A percentile compares a stretch with the other conserved stretches of the same genome.
Conservation (phyloP, 1,140 invertebrate species). For the Idris sp. region DNA sequence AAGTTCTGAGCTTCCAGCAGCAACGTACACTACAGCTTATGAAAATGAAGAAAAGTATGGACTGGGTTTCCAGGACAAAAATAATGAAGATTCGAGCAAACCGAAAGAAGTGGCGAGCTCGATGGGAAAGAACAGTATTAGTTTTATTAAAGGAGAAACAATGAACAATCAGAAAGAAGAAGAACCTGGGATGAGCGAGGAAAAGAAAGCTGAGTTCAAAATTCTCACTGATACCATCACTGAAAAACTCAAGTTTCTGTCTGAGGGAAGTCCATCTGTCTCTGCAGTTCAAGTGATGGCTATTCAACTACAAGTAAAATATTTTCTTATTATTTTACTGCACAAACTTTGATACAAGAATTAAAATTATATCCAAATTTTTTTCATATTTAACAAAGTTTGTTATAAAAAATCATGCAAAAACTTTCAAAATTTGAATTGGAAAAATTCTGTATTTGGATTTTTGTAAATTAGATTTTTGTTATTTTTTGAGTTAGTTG, state of each 20-base stretch:
- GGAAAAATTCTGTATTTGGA: too few species aligned
- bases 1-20: slow-evolving; percentile 9
- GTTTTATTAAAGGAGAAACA: slow-evolving; percentile 69
- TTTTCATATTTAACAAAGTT: too few species aligned
- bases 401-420: too few species aligned
- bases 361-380: too few species aligned
- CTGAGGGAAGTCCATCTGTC: slow-evolving; percentile 80
- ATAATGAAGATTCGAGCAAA: slow-evolving; percentile 32
- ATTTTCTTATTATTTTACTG: too few species aligned
- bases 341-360: too few species aligned
- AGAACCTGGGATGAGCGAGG: slow-evolving; percentile 30
- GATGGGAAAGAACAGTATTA: slow-evolving; percentile 67
- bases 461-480: too few species aligned
- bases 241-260: slow-evolving; percentile 83
- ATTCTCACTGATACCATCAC: slow-evolving; percentile 76
- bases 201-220: slow-evolving; percentile 71
- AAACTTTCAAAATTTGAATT: too few species aligned
- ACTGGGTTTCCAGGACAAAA: slow-evolving; percentile 62
- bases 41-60: slow-evolving; percentile 58
- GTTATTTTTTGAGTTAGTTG: too few species aligned
- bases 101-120: slow-evolving; percentile 39
- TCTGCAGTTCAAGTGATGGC: slow-evolving; percentile 83
- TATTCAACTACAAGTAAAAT: slow-evolving; percentile 81
- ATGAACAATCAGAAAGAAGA: slow-evolving; percentile 51
- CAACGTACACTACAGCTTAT: slow-evolving; percentile 18